Percentiles rank a stretch among this genome's conserved stretches.
These are phyloP conservation scores for Anoplolepis gracilipes DNA, from an alignment of 1,140 invertebrate genomes.

Conservation along the genomic window DNA sequence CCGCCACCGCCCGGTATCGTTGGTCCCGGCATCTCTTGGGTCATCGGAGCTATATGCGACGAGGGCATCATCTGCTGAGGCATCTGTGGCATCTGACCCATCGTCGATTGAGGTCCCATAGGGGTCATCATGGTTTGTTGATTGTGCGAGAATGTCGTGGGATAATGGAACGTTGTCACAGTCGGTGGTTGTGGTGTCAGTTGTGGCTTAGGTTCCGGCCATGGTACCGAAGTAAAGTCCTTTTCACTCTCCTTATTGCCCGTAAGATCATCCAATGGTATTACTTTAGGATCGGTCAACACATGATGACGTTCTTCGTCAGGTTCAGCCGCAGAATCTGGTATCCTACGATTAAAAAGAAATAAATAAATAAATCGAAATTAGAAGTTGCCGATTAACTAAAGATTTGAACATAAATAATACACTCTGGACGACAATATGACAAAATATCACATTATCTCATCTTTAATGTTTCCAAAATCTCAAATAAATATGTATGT, in stretches of 20 bases:
- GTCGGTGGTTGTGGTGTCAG: slow-evolving; percentile 81
- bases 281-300: slow-evolving; percentile 91
- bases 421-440: neutral
- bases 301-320: slow-evolving; percentile 92
- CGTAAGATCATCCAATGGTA: slow-evolving; percentile 95
- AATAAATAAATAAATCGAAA: slow-evolving; percentile 13
- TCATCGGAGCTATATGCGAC: slow-evolving; percentile 71
- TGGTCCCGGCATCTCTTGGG: slow-evolving; percentile 72
- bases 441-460: neutral
- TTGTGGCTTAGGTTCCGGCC: slow-evolving; percentile 92
- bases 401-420: neutral
- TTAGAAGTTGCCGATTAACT: slow-evolving; percentile 26
- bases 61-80: slow-evolving; percentile 75
- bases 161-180: slow-evolving; percentile 76
- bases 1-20: slow-evolving; percentile 66
- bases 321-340: slow-evolving; percentile 94
- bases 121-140: slow-evolving; percentile 73
- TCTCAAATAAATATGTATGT: neutral
- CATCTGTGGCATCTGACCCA: slow-evolving; percentile 81
- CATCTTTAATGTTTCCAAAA: neutral
- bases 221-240: slow-evolving; percentile 90
- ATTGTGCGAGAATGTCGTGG: slow-evolving; percentile 81
- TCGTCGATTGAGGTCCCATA: slow-evolving; percentile 74
- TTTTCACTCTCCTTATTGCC: slow-evolving; percentile 92
- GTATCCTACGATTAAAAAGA: slow-evolving; percentile 87